phyloP scores from a whole-genome alignment of 2,797 vertebrate genomes.

The Phrynocephalus forsythii region DNA sequence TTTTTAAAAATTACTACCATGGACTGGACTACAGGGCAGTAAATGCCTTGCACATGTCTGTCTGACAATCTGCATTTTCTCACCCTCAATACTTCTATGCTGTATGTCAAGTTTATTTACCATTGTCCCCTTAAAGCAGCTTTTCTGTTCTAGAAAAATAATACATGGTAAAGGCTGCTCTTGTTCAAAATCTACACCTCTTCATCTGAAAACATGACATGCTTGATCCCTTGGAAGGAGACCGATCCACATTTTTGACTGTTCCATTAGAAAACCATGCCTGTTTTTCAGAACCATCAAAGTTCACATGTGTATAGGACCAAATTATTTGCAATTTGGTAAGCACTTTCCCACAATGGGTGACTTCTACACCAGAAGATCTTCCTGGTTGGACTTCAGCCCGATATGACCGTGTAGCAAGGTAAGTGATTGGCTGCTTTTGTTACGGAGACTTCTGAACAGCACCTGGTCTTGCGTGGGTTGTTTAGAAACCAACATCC shows the following conservation, averaged over 20 bases:
- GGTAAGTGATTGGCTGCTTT: no score
- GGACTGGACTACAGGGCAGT: no score
- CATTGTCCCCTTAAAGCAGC: neutral
- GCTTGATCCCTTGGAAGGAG: neutral
- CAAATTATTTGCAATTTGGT: neutral
- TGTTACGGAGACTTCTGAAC: no score
- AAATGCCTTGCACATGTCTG: neutral
- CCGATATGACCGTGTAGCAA: no score
- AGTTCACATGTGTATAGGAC: no score
- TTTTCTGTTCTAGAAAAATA: neutral
- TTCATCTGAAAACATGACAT: neutral
- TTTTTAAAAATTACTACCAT: no score
- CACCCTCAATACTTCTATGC: neutral
- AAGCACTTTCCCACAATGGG: neutral
- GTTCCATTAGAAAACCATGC: neutral
- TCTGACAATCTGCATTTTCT: neutral
- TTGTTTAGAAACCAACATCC: no score
- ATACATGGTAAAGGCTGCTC: neutral
- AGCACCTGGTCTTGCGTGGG: no score
- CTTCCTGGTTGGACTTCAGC: no score
- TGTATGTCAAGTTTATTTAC: neutral
- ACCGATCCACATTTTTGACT: neutral
- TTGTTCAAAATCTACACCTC: neutral
- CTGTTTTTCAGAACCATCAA: neutral
- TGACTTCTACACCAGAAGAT: neutral